These are phyloP conservation scores for Nasonia vitripennis DNA, from an alignment of 1,140 invertebrate genomes.

Conservation along the genomic window DNA sequence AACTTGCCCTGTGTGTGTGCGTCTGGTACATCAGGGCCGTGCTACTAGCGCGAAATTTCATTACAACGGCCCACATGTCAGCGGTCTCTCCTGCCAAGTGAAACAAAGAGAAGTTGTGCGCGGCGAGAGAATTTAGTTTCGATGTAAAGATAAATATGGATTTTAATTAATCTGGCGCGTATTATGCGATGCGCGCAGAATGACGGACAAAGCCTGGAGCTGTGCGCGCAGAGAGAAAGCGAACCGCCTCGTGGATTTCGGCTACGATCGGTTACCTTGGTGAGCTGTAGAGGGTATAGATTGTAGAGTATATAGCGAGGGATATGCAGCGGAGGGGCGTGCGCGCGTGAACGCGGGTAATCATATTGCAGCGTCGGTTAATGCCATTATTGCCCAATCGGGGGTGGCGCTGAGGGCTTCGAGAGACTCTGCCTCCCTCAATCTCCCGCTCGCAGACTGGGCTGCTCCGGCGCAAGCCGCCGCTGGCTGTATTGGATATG, in stretches of 20 bases:
- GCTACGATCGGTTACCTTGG: slow-evolving; percentile 74
- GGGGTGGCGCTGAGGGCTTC: slow-evolving; percentile 58
- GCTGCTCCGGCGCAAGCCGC: not conserved
- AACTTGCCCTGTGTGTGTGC: slow-evolving; percentile 61
- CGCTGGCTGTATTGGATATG: slow-evolving; percentile 72
- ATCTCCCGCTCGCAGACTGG: slow-evolving; percentile 25
- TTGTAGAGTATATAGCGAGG: not conserved
- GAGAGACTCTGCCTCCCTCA: slow-evolving; percentile 19
- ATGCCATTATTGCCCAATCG: slow-evolving; percentile 73
- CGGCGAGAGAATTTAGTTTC: slow-evolving; percentile 14
- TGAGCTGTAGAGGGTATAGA: slow-evolving; percentile 57
- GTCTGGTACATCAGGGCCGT: slow-evolving; percentile 25
- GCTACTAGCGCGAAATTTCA: slow-evolving; percentile 19
- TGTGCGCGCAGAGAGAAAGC: not conserved
- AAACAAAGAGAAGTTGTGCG: slow-evolving; percentile 18
- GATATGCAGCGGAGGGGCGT: not conserved
- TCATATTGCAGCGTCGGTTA: slow-evolving; percentile 75
- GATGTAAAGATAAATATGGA: slow-evolving; percentile 8
- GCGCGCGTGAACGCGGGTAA: slow-evolving; percentile 60
- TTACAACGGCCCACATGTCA: slow-evolving; percentile 39
- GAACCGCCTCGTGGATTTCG: slow-evolving; percentile 42
- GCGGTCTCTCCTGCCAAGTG: not conserved
- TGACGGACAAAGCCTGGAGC: not conserved
- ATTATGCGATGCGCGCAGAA: not conserved
- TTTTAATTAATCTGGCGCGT: not conserved